phyloP scores from a whole-genome alignment of 2,888 invertebrate genomes.

The Allolobophora icterica region DNA sequence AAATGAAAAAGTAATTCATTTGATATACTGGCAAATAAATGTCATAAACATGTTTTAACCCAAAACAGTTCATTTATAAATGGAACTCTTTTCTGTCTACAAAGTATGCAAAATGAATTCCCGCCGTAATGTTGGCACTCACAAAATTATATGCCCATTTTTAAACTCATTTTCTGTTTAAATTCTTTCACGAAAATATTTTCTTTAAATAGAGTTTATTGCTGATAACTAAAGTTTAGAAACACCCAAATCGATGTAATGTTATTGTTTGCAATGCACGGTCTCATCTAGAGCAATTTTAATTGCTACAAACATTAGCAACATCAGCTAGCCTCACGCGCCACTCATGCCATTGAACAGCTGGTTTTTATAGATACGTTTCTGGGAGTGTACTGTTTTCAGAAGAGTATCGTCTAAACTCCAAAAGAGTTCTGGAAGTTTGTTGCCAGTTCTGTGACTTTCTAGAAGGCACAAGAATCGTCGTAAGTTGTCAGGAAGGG shows the following conservation, averaged over 20 bases:
- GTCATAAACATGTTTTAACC: neutral
- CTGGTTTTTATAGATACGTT: neutral
- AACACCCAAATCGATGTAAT: neutral
- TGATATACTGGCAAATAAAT: neutral
- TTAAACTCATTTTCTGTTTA: neutral
- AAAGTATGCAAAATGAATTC: constrained; percentile 6
- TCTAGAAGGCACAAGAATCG: too few species aligned
- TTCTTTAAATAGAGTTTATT: neutral
- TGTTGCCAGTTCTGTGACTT: neutral
- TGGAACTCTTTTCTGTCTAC: neutral
- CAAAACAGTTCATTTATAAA: neutral
- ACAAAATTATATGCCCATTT: too few species aligned
- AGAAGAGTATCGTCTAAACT: neutral
- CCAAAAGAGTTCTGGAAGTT: neutral
- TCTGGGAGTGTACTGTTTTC: neutral
- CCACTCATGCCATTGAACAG: constrained; percentile 3
- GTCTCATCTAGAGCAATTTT: neutral
- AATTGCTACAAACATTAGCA: neutral
- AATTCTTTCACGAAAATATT: neutral
- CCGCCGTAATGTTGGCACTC: neutral
- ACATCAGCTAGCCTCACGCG: neutral
- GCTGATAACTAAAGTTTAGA: neutral
- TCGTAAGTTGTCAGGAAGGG: too few species aligned
- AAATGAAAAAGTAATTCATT: neutral
- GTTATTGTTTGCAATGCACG: neutral